Percentiles rank a stretch among this genome's conserved stretches.
Evolutionary conservation across 2,888 invertebrate species (phyloP).

Genomic region (Brachypterus glaber): DNA sequence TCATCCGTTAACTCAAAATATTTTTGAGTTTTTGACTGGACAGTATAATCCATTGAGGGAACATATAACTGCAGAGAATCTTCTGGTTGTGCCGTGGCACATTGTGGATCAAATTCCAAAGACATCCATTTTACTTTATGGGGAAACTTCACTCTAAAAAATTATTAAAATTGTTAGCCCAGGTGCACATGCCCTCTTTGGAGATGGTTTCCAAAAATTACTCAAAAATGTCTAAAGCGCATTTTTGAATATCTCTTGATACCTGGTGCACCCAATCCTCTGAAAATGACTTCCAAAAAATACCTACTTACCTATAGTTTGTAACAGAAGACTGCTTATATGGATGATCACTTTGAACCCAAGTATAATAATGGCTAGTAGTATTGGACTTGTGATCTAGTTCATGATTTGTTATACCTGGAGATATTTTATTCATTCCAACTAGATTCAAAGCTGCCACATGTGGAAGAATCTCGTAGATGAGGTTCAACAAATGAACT

Average conservation of each 20-base stretch:
- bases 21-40: constrained; percentile 11
- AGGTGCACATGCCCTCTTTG: not conserved
- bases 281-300: not conserved
- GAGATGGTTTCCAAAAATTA: not conserved
- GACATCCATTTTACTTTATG: constrained; percentile 83
- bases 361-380: constrained; percentile 79
- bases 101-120: constrained; percentile 86
- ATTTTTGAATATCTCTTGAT: not conserved
- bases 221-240: too few species aligned
- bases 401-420: constrained; percentile 28
- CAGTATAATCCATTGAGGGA: constrained; percentile 40
- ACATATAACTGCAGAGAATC: constrained; percentile 72
- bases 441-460: constrained; percentile 76
- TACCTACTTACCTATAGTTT: constrained; percentile 62
- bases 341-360: constrained; percentile 95
- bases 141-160: constrained; percentile 72
- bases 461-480: constrained; percentile 82
- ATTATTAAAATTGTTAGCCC: constrained; percentile 9
- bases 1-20: constrained; percentile 29
- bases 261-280: not conserved
- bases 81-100: constrained; percentile 87
- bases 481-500: constrained; percentile 74
- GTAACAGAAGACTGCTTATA: constrained; percentile 82
- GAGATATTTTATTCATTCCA: constrained; percentile 27
- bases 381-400: constrained; percentile 41